Conservation (phyloP, 2,797 vertebrate species). For the Huso huso region DNA sequence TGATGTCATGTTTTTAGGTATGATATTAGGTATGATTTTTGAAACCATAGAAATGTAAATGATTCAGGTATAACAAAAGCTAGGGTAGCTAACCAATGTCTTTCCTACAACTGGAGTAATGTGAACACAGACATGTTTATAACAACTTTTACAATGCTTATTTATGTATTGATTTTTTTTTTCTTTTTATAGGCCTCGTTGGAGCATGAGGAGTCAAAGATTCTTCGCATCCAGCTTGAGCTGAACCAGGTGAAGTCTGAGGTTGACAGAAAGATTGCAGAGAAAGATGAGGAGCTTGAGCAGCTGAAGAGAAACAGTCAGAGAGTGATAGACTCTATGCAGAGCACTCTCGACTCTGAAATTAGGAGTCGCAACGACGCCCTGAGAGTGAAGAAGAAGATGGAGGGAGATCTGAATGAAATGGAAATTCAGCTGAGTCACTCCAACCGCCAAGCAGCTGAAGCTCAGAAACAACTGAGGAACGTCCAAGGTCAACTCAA, state of each 20-base stretch:
- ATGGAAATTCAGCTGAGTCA: constrained; percentile 83
- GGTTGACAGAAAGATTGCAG: constrained; percentile 69
- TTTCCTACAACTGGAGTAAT: no score
- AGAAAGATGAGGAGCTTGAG: constrained; percentile 85
- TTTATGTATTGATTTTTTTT: background rate
- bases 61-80: no score
- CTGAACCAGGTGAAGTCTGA: constrained; percentile 78
- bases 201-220: constrained; percentile 83
- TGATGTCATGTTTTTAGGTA: no score
- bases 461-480: constrained; percentile 77
- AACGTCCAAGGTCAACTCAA: constrained; percentile 72
- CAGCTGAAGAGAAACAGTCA: constrained; percentile 83
- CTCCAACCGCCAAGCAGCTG: constrained; percentile 67
- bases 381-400: constrained; percentile 83
- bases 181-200: constrained; percentile 60
- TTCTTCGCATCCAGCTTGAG: constrained; percentile 74
- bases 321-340: constrained; percentile 70
- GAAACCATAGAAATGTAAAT: no score
- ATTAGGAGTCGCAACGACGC: constrained; percentile 79
- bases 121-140: no score
- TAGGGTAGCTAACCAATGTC: no score
- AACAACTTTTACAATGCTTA: background rate
- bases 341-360: constrained; percentile 72
- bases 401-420: constrained; percentile 79
- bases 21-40: no score